phyloP scores from a whole-genome alignment of 2,113 vertebrate species.

The Pongo pygmaeus region DNA sequence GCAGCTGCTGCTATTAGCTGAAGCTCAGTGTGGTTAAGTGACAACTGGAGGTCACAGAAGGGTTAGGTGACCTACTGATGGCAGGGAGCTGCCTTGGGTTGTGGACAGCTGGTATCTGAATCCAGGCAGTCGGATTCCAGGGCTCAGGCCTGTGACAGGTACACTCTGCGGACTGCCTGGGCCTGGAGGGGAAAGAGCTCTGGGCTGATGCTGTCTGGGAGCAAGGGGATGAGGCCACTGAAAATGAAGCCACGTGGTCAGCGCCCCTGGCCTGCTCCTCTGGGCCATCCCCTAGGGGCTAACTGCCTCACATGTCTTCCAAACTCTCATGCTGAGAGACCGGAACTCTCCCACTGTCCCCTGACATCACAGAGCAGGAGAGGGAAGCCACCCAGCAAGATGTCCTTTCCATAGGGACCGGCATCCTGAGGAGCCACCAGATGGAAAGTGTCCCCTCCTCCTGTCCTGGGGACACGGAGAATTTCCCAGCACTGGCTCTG shows the following conservation, averaged over 20 bases:
- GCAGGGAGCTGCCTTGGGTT: not conserved
- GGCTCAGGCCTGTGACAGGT: not conserved
- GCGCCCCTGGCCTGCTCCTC: accelerated
- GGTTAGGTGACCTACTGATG: too few species aligned
- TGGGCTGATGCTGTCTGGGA: not conserved
- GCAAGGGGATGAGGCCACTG: not conserved
- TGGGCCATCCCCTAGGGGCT: not conserved
- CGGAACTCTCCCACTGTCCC: too few species aligned
- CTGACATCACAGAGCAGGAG: not conserved
- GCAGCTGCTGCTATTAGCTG: not conserved
- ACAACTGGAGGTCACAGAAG: not conserved
- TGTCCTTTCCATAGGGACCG: accelerated
- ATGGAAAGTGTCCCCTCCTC: not conserved
- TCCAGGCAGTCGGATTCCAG: too few species aligned
- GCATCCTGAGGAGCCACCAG: not conserved
- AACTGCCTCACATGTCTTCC: not conserved
- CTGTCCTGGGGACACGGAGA: not conserved
- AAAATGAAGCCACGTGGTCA: accelerated
- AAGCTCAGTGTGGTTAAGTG: not conserved
- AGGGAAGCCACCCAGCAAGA: not conserved
- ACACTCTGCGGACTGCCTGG: not conserved
- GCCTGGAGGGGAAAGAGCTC: not conserved
- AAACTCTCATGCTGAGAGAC: not conserved
- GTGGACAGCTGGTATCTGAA: not conserved
- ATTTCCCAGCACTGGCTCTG: too few species aligned